Evolutionary conservation across 2,113 vertebrate species (phyloP), one percentile per base, ranked within the genome.

Genomic region (Chamaea fasciata): DNA sequence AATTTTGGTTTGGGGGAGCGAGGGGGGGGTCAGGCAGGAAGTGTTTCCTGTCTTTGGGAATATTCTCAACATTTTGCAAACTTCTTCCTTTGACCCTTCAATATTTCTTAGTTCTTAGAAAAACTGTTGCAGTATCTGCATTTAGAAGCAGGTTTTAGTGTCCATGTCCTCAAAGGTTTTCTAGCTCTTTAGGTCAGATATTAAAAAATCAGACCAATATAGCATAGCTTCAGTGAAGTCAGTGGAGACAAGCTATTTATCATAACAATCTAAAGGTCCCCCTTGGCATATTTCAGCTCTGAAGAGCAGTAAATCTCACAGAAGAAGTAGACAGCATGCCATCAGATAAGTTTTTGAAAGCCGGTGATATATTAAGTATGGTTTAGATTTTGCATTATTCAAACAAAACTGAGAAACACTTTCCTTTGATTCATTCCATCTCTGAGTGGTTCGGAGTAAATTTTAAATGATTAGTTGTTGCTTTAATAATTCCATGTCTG

Each of bases 211-310:
- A 86, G 42, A 87, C 56, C 49, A 57, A 52, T 83, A 89, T 52
- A 67, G 65, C 39, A 70, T 11, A 77, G 53, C 44, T 79, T 71
- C 65, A 44, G 69, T 68, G 71, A 90, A 78, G 55, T 71, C 53
- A 79, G 20, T 6, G 4, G 31, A 82, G 49, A 75, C 64, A 84
- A 89, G 27, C 35, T 64, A 89, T 78, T 90, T 93, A 78, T 89
- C 73, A 71, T 17, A 70, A 73, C 44, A 23, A 89, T 13, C n/a
- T 79, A 75, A 89, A 86, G 60, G 81, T 87, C 10, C 13, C n/a
- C 55, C 64, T 95, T 87, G 76, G 49, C 86, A 76, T 81, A 95
- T 83, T 93, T 96, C 80, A 95, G 65, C 85, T 91, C 79, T 83
- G 31, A 87, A 79, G 60, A 92, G 55, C 47, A 68, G 86, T 91